A percentile compares a stretch with the other conserved stretches of the same genome.
Evolutionary conservation across 2,888 invertebrate species (phyloP).

Genomic region (Xestia ashworthii): DNA sequence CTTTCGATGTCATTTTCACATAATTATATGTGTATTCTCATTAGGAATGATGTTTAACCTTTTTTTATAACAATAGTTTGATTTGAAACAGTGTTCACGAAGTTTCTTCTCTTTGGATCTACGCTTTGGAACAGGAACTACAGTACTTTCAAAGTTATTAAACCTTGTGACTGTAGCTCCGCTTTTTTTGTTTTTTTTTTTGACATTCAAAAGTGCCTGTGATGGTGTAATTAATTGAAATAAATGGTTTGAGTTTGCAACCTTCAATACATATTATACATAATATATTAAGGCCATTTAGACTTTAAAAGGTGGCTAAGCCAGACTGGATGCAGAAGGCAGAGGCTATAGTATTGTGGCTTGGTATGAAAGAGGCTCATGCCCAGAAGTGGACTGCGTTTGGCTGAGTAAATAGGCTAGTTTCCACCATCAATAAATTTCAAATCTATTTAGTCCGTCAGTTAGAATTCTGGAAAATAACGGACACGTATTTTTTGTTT

Average conservation of each 20-base stretch:
- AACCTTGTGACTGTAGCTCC: background rate
- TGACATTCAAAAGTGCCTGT: background rate
- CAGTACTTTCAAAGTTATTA: background rate
- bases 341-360: background rate
- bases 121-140: background rate
- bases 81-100: background rate
- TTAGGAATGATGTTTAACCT: too few species aligned
- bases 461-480: too few species aligned
- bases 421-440: too few species aligned
- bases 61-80: too few species aligned
- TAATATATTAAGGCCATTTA: too few species aligned
- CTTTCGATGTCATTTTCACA: too few species aligned
- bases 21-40: too few species aligned
- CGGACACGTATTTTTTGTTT: too few species aligned
- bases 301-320: too few species aligned
- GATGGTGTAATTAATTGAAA: background rate
- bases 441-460: too few species aligned
- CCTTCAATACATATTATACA: too few species aligned
- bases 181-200: too few species aligned
- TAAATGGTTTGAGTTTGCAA: background rate
- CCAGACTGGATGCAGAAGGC: background rate
- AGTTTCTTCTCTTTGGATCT: background rate
- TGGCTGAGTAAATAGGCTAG: background rate
- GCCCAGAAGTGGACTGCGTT: background rate
- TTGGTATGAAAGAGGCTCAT: background rate